Conservation (phyloP, 2,888 invertebrate genomes). For the Ichneumoninae sp. region DNA sequence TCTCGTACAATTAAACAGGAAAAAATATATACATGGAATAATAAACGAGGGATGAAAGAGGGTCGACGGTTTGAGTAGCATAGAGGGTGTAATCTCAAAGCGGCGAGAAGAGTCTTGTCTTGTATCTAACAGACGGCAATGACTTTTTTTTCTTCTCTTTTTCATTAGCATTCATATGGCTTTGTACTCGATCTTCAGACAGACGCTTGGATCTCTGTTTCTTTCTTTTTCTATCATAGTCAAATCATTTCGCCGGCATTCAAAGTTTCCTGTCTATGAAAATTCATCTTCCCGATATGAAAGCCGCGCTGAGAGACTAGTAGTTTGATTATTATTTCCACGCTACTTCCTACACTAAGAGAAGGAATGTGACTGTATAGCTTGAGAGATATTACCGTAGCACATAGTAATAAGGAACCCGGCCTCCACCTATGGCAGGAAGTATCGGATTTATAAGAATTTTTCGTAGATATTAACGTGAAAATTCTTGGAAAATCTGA, state of each 20-base stretch:
- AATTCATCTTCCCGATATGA: neutral
- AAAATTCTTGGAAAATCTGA: too few relatives aligned
- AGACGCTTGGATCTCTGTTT: neutral
- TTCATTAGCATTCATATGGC: slow-evolving; percentile 7
- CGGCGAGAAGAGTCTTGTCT: slow-evolving; percentile 10
- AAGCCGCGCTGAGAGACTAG: neutral
- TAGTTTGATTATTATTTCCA: too few relatives aligned
- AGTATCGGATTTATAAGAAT: too few relatives aligned
- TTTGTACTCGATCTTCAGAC: neutral
- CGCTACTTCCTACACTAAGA: too few relatives aligned
- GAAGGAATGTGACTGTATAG: too few relatives aligned
- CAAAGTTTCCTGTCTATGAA: neutral
- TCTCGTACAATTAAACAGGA: slow-evolving; percentile 48
- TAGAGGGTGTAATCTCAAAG: slow-evolving; percentile 22
- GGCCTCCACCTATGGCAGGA: too few relatives aligned
- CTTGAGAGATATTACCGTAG: too few relatives aligned
- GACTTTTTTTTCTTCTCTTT: neutral
- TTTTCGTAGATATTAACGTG: too few relatives aligned
- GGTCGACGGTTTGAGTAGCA: neutral
- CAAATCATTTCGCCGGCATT: neutral
- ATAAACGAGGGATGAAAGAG: slow-evolving; percentile 24
- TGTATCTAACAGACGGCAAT: neutral
- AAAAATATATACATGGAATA: slow-evolving; percentile 48
- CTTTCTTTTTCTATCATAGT: neutral
- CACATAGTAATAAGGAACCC: too few relatives aligned